Base-by-base conservation (phyloP, 1,140 invertebrate species). In the Microplitis demolitor region DNA sequence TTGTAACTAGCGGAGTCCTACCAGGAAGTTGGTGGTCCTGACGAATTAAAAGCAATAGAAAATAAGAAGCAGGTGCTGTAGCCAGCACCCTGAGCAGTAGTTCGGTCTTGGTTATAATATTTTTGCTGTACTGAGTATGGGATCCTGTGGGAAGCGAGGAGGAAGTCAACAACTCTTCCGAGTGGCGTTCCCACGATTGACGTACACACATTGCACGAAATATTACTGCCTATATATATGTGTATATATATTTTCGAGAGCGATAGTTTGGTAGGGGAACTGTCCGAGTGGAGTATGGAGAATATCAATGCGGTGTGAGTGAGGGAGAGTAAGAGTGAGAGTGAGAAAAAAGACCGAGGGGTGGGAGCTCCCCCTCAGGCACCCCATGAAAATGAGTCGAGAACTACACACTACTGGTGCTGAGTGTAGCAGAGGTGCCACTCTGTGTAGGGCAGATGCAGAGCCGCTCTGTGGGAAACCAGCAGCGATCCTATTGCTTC, bases 161-260 rank as follows among this genome's bases (percentile, higher is more conserved):
- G 85, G 85, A 87, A 87, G 86, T 87, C 86, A 87, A 87, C 80
- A 84, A 87, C 85, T 87, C 86, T 87, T 86, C 82, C 84, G 81
- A 84, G 79, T 82, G 74, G 75, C 78, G 84, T 87, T 87, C 86
- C 86, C 86, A 87, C 86, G 86, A 87, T 85, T 86, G 79, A 74
- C 72, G 72, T 33, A 34, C 11, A 24, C 56, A 58, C 24, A 11
- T 9, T 58, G 53, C 3, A 13, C 5, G 5, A 31, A 9, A 6
- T 16, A 58, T 24, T 24, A 58, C 5, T 51, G 54, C 60, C 56
- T 39, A 60, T 33, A 66, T 34, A 35, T 13, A 54, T 9, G n/a
- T 33, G 39, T n/a, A 37, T 14, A 34, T 13, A 13, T n/a, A 54
- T 54, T n/a, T 54, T 50, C 24, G 0, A 24, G 24, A 24, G 39